A percentile compares a stretch with the other conserved stretches of the same genome.
phyloP scores from a whole-genome alignment of 2,113 vertebrate species.

The Ctenodactylus gundi region DNA sequence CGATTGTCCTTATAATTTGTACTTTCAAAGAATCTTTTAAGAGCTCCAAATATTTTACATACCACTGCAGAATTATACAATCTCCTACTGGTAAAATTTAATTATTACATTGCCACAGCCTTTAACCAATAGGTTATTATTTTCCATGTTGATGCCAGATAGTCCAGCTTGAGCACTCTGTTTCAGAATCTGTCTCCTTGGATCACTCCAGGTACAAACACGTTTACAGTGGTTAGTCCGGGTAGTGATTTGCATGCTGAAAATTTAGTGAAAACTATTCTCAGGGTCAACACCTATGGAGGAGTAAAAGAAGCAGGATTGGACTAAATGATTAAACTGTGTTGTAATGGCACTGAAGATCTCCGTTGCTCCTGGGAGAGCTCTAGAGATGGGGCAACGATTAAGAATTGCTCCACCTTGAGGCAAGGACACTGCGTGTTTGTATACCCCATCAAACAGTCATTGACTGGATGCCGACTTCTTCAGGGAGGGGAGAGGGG shows the following conservation, averaged over 20 bases:
- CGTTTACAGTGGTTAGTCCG: neutral
- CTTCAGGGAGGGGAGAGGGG: neutral
- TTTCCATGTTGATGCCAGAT: neutral
- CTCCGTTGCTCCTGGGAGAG: neutral
- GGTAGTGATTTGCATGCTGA: neutral
- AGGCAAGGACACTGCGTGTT: neutral
- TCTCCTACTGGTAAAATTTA: neutral
- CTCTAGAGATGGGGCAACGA: neutral
- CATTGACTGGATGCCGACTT: neutral
- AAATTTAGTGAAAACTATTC: constrained; percentile 9
- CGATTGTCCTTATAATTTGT: neutral
- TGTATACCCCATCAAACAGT: neutral
- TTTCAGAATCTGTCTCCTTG: constrained; percentile 38
- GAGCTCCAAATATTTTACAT: neutral
- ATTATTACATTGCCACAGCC: neutral
- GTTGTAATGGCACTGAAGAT: neutral
- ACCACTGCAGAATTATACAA: neutral
- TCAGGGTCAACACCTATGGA: constrained; percentile 44
- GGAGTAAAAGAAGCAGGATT: neutral
- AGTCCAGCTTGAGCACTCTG: neutral
- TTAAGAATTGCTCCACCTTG: neutral
- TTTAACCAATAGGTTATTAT: neutral
- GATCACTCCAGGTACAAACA: neutral
- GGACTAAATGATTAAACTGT: neutral
- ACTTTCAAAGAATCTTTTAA: neutral